Percentiles rank a stretch among this genome's conserved stretches.
Evolutionary conservation across 1,140 invertebrate species (phyloP).

Genomic region (Hylyphantes graminicola): DNA sequence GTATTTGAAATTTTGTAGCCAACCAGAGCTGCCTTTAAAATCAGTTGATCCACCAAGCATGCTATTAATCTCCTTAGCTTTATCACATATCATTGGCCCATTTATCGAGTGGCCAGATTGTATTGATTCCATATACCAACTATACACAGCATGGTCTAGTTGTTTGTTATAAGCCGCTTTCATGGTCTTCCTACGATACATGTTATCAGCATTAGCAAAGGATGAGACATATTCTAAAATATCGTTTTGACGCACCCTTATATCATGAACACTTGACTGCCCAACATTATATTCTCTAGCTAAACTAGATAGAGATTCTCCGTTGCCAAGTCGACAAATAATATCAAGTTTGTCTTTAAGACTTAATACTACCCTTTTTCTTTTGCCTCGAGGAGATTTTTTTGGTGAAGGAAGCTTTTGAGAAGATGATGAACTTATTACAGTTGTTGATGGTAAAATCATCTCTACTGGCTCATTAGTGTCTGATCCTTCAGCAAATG

Average conservation of each 20-base stretch:
- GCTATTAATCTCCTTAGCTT: slow-evolving; percentile 43
- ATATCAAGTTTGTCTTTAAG: slow-evolving; percentile 32
- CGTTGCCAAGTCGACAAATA: not conserved
- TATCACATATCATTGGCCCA: slow-evolving; percentile 40
- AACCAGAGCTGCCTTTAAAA: slow-evolving; percentile 50
- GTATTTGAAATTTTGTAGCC: slow-evolving; percentile 46
- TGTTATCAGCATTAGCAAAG: slow-evolving; percentile 11
- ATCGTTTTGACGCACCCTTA: slow-evolving; percentile 1
- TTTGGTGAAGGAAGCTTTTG: not conserved
- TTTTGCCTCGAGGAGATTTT: not conserved
- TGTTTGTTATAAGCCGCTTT: slow-evolving; percentile 18
- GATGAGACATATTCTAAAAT: slow-evolving; percentile 19
- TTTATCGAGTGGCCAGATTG: not conserved
- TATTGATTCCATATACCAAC: slow-evolving; percentile 30
- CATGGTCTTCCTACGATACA: slow-evolving; percentile 28
- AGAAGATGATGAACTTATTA: not conserved
- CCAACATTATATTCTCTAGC: slow-evolving; percentile 6
- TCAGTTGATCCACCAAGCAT: slow-evolving; percentile 6
- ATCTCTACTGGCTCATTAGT: not conserved
- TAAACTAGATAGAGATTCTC: not conserved
- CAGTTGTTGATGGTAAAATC: not conserved
- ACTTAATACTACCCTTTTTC: slow-evolving; percentile 21
- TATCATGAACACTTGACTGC: not conserved
- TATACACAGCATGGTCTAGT: slow-evolving; percentile 34
- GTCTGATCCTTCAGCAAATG: not conserved